These are phyloP conservation scores for Epizoanthus ramosus DNA, from an alignment of 92 coral and sea anemone genomes.

Conservation along the genomic window DNA sequence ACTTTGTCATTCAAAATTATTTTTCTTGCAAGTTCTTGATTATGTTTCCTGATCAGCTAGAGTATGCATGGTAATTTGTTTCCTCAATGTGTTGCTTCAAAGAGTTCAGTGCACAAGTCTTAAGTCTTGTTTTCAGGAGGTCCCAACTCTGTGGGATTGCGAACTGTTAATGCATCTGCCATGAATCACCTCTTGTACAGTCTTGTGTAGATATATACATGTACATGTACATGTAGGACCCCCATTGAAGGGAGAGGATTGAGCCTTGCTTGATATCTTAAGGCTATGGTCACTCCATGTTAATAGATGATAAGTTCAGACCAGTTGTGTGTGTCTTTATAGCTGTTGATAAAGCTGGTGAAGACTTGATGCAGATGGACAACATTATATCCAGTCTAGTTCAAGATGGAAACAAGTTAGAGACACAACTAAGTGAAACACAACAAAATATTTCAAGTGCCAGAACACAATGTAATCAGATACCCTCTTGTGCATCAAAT, in stretches of 20 bases:
- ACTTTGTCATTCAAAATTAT: too few species aligned
- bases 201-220: too few species aligned
- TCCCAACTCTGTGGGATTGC: too few species aligned
- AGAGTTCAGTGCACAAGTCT: too few species aligned
- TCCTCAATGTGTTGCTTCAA: too few species aligned
- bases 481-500: not conserved
- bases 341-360: slow-evolving; percentile 27
- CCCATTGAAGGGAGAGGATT: too few species aligned
- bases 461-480: not conserved
- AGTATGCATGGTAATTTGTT: too few species aligned
- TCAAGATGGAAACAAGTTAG: slow-evolving; percentile 4
- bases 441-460: not conserved
- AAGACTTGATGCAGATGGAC: slow-evolving; percentile 7
- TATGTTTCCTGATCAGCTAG: too few species aligned
- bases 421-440: not conserved
- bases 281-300: not conserved
- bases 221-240: too few species aligned
- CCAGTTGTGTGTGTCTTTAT: not conserved
- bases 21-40: too few species aligned
- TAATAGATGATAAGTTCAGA: not conserved
- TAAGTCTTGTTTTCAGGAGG: too few species aligned
- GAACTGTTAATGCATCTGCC: not conserved
- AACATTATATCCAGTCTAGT: slow-evolving; percentile 1
- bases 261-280: too few species aligned
- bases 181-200: not conserved